Evolutionary conservation across 2,888 invertebrate genomes (phyloP).

Genomic region (Limulus polyphemus): DNA sequence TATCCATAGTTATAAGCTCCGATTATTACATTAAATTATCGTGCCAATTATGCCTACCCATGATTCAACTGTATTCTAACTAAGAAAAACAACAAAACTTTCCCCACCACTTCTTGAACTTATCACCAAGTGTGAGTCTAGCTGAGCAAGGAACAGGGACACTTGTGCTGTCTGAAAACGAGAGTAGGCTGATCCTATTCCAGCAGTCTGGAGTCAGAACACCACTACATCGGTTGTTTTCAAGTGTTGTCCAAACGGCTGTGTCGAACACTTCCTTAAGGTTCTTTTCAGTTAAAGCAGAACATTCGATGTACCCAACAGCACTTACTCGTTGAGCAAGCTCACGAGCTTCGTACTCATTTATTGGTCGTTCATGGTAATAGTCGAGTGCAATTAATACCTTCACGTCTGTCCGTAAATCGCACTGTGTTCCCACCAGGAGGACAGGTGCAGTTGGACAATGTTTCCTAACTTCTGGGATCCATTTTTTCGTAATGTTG

Average conservation of each 20-base stretch:
- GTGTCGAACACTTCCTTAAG: slow-evolving; percentile 86
- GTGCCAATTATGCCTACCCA: too few relatives aligned
- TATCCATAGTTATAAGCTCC: too few relatives aligned
- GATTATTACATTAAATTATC: too few relatives aligned
- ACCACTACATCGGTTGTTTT: slow-evolving; percentile 6
- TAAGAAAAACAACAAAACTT: slow-evolving; percentile 33
- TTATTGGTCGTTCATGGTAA: slow-evolving; percentile 50
- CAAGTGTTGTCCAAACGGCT: slow-evolving; percentile 54
- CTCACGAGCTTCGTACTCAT: slow-evolving; percentile 58
- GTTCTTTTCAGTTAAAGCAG: slow-evolving; percentile 72
- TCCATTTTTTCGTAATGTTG: slow-evolving; percentile 74
- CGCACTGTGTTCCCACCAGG: slow-evolving; percentile 54
- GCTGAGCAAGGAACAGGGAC: too few relatives aligned
- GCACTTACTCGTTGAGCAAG: slow-evolving; percentile 65
- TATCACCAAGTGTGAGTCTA: too few relatives aligned
- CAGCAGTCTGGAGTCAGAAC: slow-evolving; percentile 3
- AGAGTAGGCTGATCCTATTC: too few relatives aligned
- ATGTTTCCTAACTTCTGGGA: slow-evolving; percentile 54
- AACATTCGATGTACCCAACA: slow-evolving; percentile 72
- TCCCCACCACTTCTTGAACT: slow-evolving; percentile 28
- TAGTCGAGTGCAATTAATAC: slow-evolving; percentile 45
- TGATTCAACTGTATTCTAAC: too few relatives aligned
- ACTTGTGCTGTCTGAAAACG: too few relatives aligned
- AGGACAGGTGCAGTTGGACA: slow-evolving; percentile 43
- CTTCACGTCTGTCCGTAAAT: slow-evolving; percentile 42